A percentile compares a stretch with the other conserved stretches of the same genome.
Evolutionary conservation across 2,888 invertebrate species (phyloP).

Genomic region (Hanleya hanleyi): DNA sequence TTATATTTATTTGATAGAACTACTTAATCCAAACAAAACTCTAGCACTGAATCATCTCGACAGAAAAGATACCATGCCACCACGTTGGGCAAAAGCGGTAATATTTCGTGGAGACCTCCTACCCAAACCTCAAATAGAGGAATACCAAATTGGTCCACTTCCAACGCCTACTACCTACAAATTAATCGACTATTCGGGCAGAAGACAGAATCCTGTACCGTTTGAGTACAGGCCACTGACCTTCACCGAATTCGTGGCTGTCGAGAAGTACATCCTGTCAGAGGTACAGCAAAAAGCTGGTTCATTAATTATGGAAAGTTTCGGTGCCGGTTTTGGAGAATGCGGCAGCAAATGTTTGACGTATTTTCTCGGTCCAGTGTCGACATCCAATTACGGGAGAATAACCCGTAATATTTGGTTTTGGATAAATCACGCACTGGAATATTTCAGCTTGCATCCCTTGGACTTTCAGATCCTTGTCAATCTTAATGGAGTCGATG

Average conservation of each 20-base stretch:
- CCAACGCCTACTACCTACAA: constrained; percentile 41
- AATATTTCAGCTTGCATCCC: constrained; percentile 46
- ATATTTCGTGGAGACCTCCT: constrained; percentile 37
- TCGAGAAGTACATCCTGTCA: too few relatives aligned
- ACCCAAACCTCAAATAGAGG: constrained; percentile 40
- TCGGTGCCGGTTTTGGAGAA: constrained; percentile 19
- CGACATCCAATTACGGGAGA: constrained; percentile 20
- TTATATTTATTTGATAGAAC: constrained; percentile 42
- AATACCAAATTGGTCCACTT: constrained; percentile 48
- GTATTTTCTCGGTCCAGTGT: constrained; percentile 22
- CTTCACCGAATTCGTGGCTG: too few relatives aligned
- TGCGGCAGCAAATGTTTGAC: constrained; percentile 37
- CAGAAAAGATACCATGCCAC: constrained; percentile 28
- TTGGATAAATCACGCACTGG: constrained; percentile 34
- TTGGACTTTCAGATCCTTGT: constrained; percentile 49
- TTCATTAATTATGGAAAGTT: constrained; percentile 30
- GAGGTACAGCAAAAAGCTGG: constrained; percentile 22
- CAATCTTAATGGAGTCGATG: constrained; percentile 23
- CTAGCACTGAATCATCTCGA: constrained; percentile 42
- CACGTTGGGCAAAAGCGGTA: constrained; percentile 45
- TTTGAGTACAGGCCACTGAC: too few relatives aligned
- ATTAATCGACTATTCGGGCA: constrained; percentile 16
- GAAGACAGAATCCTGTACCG: too few relatives aligned
- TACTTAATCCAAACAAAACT: constrained; percentile 48
- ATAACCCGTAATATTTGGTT: constrained; percentile 39